Evolutionary conservation across 2,113 vertebrate genomes (phyloP).

Genomic region (Heterotis niloticus): DNA sequence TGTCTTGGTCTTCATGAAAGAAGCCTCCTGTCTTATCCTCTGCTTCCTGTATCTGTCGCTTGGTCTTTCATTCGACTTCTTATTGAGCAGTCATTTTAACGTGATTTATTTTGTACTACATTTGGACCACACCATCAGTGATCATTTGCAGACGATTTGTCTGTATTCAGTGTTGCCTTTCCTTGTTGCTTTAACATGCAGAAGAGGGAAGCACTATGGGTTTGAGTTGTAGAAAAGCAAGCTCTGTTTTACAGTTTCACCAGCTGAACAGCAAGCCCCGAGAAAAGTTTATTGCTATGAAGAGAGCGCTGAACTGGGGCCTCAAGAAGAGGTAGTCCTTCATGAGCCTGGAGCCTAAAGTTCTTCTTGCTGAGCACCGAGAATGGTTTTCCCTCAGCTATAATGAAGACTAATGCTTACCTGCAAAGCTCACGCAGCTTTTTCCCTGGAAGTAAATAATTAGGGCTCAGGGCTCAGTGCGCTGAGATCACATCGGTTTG

Average conservation of each 20-base stretch:
- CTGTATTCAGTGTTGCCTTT: background rate
- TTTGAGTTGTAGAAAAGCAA: too few relatives aligned
- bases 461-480: background rate
- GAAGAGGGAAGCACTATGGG: too few relatives aligned
- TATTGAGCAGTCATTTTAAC: background rate
- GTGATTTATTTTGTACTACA: too few relatives aligned
- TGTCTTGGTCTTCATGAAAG: conserved; percentile 11
- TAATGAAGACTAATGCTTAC: conserved; percentile 2
- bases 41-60: background rate
- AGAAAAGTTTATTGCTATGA: background rate
- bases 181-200: too few relatives aligned
- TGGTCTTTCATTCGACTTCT: background rate
- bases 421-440: background rate
- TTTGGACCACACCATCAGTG: too few relatives aligned
- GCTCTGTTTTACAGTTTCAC: background rate
- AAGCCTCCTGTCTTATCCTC: background rate
- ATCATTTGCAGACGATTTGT: background rate
- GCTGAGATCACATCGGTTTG: conserved; percentile 6
- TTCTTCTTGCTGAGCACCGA: background rate
- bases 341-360: background rate
- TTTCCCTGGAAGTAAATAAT: conserved; percentile 13
- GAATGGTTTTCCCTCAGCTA: background rate
- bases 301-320: background rate
- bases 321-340: background rate
- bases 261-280: background rate